These are phyloP conservation scores for Recurvirostra avosetta DNA, from an alignment of 2,113 vertebrate species.

Conservation along the genomic window DNA sequence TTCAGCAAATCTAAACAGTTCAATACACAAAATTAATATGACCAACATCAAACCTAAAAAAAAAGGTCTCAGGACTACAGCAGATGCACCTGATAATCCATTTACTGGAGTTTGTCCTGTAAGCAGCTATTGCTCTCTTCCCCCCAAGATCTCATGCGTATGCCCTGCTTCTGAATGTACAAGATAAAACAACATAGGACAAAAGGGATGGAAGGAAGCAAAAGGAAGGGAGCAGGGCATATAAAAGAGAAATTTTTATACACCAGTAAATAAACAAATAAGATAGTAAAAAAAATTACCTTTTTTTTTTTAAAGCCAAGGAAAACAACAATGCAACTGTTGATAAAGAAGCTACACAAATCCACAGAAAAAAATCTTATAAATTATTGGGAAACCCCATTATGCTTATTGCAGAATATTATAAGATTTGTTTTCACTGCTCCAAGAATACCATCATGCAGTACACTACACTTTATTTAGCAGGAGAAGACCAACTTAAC, in stretches of 20 bases:
- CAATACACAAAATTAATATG: not conserved
- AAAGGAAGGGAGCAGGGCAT: slow-evolving; percentile 49
- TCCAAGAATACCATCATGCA: not conserved
- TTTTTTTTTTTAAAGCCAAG: not conserved
- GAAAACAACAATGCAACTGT: not conserved
- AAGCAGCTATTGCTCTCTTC: slow-evolving; percentile 85
- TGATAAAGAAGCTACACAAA: not conserved
- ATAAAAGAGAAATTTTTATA: slow-evolving; percentile 37
- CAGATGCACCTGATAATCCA: slow-evolving; percentile 43
- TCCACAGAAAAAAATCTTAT: not conserved
- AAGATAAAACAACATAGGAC: slow-evolving; percentile 81
- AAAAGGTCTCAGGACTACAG: not conserved
- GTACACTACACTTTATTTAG: not conserved
- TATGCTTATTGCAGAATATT: not conserved
- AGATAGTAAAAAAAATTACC: not conserved
- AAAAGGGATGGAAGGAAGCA: slow-evolving; percentile 68
- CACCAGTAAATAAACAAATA: not conserved
- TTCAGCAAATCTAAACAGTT: not conserved
- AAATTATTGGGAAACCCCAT: not conserved
- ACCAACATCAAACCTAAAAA: slow-evolving; percentile 7
- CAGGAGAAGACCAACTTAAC: not conserved
- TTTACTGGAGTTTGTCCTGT: slow-evolving; percentile 32
- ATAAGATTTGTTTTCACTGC: not conserved
- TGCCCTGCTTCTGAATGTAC: slow-evolving; percentile 89
- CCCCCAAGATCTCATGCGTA: slow-evolving; percentile 82